phyloP scores from a whole-genome alignment of 2,888 invertebrate species.

The Drosophila incognita region DNA sequence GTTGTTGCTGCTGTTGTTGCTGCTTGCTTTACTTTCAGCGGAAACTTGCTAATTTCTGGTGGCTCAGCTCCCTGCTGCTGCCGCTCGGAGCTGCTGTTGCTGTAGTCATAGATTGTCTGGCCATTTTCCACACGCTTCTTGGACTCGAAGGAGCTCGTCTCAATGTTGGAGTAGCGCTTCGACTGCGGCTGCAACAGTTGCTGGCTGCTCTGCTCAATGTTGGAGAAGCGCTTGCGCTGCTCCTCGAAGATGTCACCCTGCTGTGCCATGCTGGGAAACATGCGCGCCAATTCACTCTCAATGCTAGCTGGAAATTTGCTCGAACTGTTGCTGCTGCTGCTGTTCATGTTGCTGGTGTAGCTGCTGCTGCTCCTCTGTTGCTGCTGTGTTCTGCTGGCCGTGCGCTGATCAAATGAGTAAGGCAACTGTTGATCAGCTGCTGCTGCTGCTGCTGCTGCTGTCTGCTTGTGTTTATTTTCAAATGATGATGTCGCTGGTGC shows the following conservation, averaged over 20 bases:
- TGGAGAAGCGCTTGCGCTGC: conserved; percentile 83
- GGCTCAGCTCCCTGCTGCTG: conserved; percentile 68
- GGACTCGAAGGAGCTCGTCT: conserved; percentile 81
- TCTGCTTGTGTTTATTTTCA: conserved; percentile 84
- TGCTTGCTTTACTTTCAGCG: not conserved
- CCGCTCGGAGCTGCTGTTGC: conserved; percentile 74
- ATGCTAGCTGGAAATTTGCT: conserved; percentile 66
- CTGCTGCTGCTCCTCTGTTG: conserved; percentile 28
- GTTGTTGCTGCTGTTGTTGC: conserved; percentile 2
- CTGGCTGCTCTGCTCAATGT: conserved; percentile 77
- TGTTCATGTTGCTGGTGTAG: conserved; percentile 22
- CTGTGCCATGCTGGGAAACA: conserved; percentile 76
- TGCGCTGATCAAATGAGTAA: conserved; percentile 41
- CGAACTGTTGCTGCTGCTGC: conserved; percentile 6
- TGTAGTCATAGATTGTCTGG: conserved; percentile 81
- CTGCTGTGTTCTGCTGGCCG: conserved; percentile 41
- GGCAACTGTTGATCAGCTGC: conserved; percentile 55
- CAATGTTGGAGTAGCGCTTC: conserved; percentile 84
- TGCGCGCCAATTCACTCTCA: conserved; percentile 75
- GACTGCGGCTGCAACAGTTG: conserved; percentile 53
- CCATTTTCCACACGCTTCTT: conserved; percentile 84
- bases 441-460: conserved; percentile 40
- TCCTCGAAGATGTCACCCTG: conserved; percentile 78
- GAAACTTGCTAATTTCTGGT: conserved; percentile 25
- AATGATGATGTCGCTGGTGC: conserved; percentile 70